phyloP scores from a whole-genome alignment of 2,797 vertebrate genomes.

The Leptodactylus fallax region DNA sequence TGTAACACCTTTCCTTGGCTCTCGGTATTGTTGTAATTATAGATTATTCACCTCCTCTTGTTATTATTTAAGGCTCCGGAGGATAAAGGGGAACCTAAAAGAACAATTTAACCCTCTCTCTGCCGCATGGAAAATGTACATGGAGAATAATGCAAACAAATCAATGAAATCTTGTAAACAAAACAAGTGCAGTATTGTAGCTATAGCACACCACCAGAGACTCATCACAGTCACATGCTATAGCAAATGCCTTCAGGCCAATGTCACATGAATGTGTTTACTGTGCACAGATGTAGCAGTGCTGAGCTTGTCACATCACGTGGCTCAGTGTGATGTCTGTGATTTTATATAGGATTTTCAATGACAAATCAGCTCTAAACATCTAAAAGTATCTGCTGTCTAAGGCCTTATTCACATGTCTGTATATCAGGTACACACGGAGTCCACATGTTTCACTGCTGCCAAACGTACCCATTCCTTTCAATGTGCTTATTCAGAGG shows the following conservation, averaged over 20 bases:
- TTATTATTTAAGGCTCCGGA: slow-evolving; percentile 77
- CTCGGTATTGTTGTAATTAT: slow-evolving; percentile 78
- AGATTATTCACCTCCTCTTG: slow-evolving; percentile 76
- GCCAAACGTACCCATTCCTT: too few species aligned
- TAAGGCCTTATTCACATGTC: too few species aligned
- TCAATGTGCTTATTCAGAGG: too few species aligned
- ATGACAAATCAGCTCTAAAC: too few species aligned
- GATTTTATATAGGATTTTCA: background rate
- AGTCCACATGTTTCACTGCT: too few species aligned
- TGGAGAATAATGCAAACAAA: background rate
- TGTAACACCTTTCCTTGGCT: slow-evolving; percentile 73
- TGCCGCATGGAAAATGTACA: background rate
- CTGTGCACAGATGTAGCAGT: background rate
- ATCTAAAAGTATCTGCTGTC: too few species aligned
- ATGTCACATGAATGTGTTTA: background rate
- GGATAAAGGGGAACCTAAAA: slow-evolving; percentile 56
- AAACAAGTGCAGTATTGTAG: background rate
- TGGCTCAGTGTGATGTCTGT: background rate
- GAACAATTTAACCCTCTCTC: slow-evolving; percentile 24
- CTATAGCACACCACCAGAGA: background rate
- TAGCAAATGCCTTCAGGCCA: background rate
- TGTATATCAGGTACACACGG: too few species aligned
- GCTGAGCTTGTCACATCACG: background rate
- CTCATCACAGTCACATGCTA: background rate
- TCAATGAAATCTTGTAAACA: background rate